These are phyloP conservation scores for Alsophila aescularia DNA, from an alignment of 2,888 invertebrate genomes.

Conservation along the genomic window DNA sequence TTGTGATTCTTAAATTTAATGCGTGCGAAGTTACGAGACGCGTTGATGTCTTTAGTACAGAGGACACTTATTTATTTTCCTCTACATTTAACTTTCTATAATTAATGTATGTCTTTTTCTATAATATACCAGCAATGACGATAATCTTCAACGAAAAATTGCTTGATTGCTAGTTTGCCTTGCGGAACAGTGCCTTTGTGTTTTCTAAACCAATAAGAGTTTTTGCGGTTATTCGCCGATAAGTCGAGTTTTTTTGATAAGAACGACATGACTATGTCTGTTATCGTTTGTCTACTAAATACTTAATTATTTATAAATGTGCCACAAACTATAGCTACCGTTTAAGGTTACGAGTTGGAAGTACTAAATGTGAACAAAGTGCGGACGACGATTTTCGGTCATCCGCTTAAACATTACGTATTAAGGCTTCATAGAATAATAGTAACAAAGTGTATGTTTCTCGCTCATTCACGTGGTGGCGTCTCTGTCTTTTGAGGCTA, in stretches of 20 bases:
- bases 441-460: conserved; percentile 63
- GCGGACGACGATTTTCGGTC: conserved; percentile 79
- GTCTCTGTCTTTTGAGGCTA: conserved; percentile 62
- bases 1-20: conserved; percentile 21
- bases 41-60: conserved; percentile 59
- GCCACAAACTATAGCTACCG: conserved; percentile 48
- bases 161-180: not conserved
- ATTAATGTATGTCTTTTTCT: conserved; percentile 10
- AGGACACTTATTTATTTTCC: conserved; percentile 12
- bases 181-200: conserved; percentile 1
- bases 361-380: conserved; percentile 67
- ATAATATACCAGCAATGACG: conserved; percentile 3
- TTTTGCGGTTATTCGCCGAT: not conserved
- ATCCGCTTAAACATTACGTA: conserved; percentile 74
- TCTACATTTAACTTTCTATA: conserved; percentile 18
- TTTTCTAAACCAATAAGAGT: not conserved
- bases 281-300: not conserved
- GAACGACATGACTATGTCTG: conserved; percentile 3
- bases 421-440: conserved; percentile 79
- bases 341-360: conserved; percentile 58
- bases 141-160: not conserved
- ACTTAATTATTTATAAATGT: conserved; percentile 49
- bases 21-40: conserved; percentile 35
- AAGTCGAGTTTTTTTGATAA: not conserved
- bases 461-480: conserved; percentile 48